These are phyloP conservation scores for Drosophila baimaii DNA, from an alignment of 1,140 invertebrate genomes.

Conservation along the genomic window DNA sequence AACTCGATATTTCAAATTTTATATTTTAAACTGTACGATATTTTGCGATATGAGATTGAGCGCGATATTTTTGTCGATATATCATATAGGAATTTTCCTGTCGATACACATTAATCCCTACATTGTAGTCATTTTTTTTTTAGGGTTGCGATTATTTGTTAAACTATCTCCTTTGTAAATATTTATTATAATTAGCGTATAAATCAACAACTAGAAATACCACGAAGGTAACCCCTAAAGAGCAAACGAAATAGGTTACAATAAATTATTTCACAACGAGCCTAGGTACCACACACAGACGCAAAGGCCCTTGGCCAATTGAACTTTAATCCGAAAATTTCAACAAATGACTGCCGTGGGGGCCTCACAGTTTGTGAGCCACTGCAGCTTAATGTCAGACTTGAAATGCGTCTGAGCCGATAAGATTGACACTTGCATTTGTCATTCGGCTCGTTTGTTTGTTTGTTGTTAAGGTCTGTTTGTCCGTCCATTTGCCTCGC, in stretches of 20 bases:
- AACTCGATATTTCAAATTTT: too few relatives aligned
- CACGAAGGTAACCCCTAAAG: background rate
- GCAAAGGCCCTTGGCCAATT: conserved; percentile 38
- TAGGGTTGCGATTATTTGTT: too few relatives aligned
- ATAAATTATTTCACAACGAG: conserved; percentile 23
- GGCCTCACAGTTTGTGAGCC: conserved; percentile 44
- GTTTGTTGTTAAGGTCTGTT: conserved; percentile 48
- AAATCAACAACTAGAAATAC: background rate
- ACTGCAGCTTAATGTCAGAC: conserved; percentile 67
- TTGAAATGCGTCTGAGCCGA: conserved; percentile 39
- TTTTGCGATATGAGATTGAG: too few relatives aligned
- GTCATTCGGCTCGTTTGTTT: conserved; percentile 69
- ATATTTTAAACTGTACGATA: too few relatives aligned
- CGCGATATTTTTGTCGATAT: too few relatives aligned
- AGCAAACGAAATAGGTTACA: background rate
- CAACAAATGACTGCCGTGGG: conserved; percentile 29
- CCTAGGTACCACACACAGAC: conserved; percentile 23
- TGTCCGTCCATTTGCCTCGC: conserved; percentile 69
- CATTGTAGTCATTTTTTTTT: conserved; percentile 3
- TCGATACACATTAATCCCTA: too few relatives aligned
- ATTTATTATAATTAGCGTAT: background rate
- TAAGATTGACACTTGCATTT: conserved; percentile 73
- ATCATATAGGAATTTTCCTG: too few relatives aligned
- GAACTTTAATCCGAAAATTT: conserved; percentile 57
- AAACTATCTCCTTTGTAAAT: background rate